Evolutionary conservation across 2,888 invertebrate species (phyloP), one percentile per base, ranked within the genome.

Genomic region (Synanthedon tipuliformis): DNA sequence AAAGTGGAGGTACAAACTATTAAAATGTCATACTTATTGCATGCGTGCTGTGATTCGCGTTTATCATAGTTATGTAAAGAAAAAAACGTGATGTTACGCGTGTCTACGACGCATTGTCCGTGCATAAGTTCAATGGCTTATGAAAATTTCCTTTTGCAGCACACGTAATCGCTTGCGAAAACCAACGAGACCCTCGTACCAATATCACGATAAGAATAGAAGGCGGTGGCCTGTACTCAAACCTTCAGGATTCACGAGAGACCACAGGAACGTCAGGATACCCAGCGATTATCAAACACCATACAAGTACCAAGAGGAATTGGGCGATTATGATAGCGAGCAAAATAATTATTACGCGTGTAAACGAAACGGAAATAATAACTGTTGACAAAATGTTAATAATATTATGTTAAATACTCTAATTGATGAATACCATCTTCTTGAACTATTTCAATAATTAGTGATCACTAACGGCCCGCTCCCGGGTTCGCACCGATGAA

Each of bases 131-230:
- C 49, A 49, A 18, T 16, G 49, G 16, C 49, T 18, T 49, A 49
- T 45, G 45, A 45, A 45, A 45, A 45, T 45, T 45, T 45, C 13
- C 52, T 41, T 51, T 72, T 68, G 41, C 73, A 84, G 81, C 58
- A 62, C 77, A 55, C 75, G 75, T 50, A 70, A 64, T 51, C 71
- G 76, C 41, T 62, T 69, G 23, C 71, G 78, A 52, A 67, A 81
- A 59, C 84, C 83, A 10, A 70, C 77, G 3, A 73, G 81, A 1
- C 66, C 70, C 48, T 64, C 71, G 50, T 74, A 81, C 61, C 75
- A 77, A 51, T 74, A 82, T 61, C 75, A 77, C 51, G 85, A 85
- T 45, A 73, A 79, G 45, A 78, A 70, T 58, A 70, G 75, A 45
- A 68, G 77, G 55, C 69, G 79, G 50, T 75, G 73, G 71, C 81